A percentile compares a stretch with the other conserved stretches of the same genome.
Evolutionary conservation across 2,797 vertebrate species (phyloP).

Genomic region (Esox masquinongy): DNA sequence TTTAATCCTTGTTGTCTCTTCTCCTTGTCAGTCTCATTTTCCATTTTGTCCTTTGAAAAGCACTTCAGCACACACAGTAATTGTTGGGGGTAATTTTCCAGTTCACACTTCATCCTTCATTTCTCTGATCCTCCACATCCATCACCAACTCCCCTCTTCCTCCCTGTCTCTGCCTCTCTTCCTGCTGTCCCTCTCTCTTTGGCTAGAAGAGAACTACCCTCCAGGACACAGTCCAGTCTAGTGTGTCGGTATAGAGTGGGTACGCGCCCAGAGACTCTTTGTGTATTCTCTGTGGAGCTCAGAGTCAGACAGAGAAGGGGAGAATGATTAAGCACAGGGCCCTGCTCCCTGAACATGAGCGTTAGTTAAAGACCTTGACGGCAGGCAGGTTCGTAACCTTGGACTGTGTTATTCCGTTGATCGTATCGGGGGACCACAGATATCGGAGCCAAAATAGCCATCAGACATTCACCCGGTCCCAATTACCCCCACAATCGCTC

Average conservation of each 20-base stretch:
- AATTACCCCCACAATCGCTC: not conserved
- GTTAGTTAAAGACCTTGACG: slow-evolving; percentile 2
- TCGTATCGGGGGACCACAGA: not conserved
- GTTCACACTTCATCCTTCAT: no score
- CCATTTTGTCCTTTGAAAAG: not conserved
- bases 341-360: slow-evolving; percentile 16
- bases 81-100: no score
- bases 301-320: slow-evolving; percentile 47
- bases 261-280: slow-evolving; percentile 4
- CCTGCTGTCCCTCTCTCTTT: slow-evolving; percentile 20
- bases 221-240: no score
- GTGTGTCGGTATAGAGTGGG: slow-evolving; percentile 13
- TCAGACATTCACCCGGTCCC: not conserved
- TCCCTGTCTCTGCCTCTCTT: slow-evolving; percentile 47
- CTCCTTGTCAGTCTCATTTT: slow-evolving; percentile 25
- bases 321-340: slow-evolving; percentile 53
- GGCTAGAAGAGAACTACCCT: not conserved
- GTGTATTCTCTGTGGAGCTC: slow-evolving; percentile 47
- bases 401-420: not conserved
- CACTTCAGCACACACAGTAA: slow-evolving; percentile 19
- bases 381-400: slow-evolving; percentile 1
- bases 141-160: slow-evolving; percentile 3
- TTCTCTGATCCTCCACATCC: no score
- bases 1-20: no score
- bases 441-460: not conserved